Percentiles rank a stretch among this genome's conserved stretches.
phyloP scores from a whole-genome alignment of 1,140 invertebrate species.

The Orius insidiosus region DNA sequence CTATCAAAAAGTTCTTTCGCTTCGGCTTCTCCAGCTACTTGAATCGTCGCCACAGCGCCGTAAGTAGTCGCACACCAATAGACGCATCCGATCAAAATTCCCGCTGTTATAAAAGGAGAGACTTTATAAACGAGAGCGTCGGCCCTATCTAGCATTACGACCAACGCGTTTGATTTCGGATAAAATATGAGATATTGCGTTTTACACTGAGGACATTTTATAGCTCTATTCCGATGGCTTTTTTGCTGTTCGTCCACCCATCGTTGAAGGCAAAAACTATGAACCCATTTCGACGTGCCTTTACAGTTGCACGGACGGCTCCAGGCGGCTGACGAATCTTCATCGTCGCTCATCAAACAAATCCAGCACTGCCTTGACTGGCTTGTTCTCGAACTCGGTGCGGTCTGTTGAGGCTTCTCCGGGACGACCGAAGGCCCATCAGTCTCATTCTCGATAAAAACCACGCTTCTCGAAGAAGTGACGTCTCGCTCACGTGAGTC shows the following conservation, averaged over 20 bases:
- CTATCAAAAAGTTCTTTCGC: slow-evolving; percentile 76
- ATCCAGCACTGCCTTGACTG: slow-evolving; percentile 64
- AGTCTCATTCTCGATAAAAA: too few relatives aligned
- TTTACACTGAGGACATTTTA: slow-evolving; percentile 86
- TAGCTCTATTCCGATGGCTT: slow-evolving; percentile 70
- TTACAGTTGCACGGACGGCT: slow-evolving; percentile 88
- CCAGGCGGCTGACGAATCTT: slow-evolving; percentile 71
- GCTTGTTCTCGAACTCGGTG: too few relatives aligned
- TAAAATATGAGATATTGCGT: slow-evolving; percentile 88
- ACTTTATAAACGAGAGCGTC: slow-evolving; percentile 76
- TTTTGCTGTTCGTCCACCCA: slow-evolving; percentile 99
- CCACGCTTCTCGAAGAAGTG: too few relatives aligned
- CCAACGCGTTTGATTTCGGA: slow-evolving; percentile 37
- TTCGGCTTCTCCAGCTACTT: slow-evolving; percentile 42
- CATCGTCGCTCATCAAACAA: slow-evolving; percentile 90
- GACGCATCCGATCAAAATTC: slow-evolving; percentile 75
- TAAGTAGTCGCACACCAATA: slow-evolving; percentile 96
- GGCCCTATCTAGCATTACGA: slow-evolving; percentile 67
- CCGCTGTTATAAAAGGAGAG: slow-evolving; percentile 83
- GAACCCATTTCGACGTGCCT: slow-evolving; percentile 87
- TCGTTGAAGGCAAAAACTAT: slow-evolving; percentile 71
- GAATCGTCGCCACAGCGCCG: slow-evolving; percentile 89
- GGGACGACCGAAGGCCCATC: too few relatives aligned
- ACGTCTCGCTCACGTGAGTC: too few relatives aligned
- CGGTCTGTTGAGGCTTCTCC: too few relatives aligned